Conservation (phyloP, 2,113 vertebrate species). For the Prietella phreatophila region DNA sequence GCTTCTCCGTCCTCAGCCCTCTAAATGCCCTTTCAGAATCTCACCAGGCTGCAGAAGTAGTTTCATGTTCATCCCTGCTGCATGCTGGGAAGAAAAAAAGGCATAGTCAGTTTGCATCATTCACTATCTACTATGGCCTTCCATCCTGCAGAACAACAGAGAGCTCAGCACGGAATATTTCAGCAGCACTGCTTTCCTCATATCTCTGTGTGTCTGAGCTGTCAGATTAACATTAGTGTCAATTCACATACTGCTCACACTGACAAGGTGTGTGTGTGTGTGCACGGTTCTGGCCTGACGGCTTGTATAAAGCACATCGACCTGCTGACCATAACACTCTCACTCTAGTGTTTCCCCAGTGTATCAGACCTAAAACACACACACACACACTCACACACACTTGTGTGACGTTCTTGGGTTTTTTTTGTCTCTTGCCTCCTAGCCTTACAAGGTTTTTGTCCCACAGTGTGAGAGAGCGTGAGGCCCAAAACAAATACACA, state of each 20-base stretch:
- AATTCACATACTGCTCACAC: constrained; percentile 41
- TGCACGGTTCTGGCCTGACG: constrained; percentile 36
- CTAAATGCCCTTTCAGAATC: background rate
- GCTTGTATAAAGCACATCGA: constrained; percentile 31
- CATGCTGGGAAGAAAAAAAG: background rate
- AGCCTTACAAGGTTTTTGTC: background rate
- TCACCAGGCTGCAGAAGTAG: background rate
- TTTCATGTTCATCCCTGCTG: background rate
- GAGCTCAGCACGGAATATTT: background rate
- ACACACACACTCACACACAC: background rate
- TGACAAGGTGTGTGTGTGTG: constrained; percentile 30
- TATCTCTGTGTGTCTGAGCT: constrained; percentile 19
- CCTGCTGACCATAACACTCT: constrained; percentile 36
- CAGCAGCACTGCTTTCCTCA: background rate
- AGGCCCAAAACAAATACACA: background rate
- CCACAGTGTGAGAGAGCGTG: background rate
- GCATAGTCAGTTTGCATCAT: background rate
- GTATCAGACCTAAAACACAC: background rate
- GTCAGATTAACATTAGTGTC: constrained; percentile 42
- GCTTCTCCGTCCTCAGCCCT: background rate
- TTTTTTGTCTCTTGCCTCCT: background rate
- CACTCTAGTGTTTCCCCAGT: constrained; percentile 17
- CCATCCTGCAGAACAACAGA: background rate
- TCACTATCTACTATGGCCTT: background rate
- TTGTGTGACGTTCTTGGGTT: background rate